A percentile compares a stretch with the other conserved stretches of the same genome.
These are phyloP conservation scores for Agrotis puta DNA, from an alignment of 2,888 invertebrate species.

Conservation along the genomic window DNA sequence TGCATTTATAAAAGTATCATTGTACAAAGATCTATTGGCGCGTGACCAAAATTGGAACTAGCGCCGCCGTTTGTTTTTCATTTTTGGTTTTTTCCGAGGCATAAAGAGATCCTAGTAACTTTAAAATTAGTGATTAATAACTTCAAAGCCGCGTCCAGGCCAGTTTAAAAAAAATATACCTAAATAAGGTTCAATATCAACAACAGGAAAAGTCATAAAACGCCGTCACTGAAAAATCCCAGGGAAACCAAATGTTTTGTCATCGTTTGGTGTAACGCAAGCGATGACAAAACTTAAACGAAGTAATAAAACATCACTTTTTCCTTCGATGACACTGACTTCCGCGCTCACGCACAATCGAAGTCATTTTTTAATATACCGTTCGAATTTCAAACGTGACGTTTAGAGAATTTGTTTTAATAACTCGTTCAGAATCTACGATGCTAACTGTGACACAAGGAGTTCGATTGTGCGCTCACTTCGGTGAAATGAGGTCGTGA, in stretches of 20 bases:
- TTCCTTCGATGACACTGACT: neutral
- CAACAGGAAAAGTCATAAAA: neutral
- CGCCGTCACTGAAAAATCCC: neutral
- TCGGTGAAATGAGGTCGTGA: no score
- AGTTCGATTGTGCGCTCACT: no score
- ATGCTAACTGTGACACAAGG: no score
- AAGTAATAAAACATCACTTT: neutral
- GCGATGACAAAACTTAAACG: neutral
- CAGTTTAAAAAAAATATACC: neutral
- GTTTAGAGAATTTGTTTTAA: no score
- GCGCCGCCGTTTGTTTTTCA: neutral
- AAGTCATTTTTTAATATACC: no score
- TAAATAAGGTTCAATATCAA: neutral
- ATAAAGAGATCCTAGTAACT: neutral
- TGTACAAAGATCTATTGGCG: neutral
- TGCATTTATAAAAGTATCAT: no score
- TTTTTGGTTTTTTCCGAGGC: no score
- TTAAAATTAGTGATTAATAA: neutral
- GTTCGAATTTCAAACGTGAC: no score
- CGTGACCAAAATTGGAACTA: neutral
- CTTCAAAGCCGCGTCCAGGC: neutral
- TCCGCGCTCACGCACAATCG: no score
- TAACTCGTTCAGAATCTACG: no score
- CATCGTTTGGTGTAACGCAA: neutral
- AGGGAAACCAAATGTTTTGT: constrained; percentile 3